Base-by-base conservation (phyloP, 2,888 invertebrate species). In the Prosapia bicincta region DNA sequence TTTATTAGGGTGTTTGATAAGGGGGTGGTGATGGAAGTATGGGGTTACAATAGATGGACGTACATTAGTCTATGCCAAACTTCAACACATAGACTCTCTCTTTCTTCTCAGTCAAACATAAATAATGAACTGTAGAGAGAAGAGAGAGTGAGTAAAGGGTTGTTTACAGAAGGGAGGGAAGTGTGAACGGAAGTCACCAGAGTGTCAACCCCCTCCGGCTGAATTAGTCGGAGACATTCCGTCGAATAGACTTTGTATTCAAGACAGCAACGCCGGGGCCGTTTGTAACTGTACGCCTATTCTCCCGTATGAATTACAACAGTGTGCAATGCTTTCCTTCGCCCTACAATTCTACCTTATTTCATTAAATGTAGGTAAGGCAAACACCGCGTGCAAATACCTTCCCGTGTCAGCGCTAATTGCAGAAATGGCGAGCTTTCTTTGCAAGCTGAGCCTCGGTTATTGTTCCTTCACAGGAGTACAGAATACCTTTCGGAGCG, bases 151-250 rank as follows among this genome's bases (percentile, higher is more conserved):
- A 54, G 54, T 20, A 20, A 54, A 54, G 54, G 54, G 54, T 54
- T 54, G 54, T 54, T 54, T 54, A 54, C 54, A n/a, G 20, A 54
- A n/a, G 54, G 54, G 38, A 20, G 54, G 54, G 54, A 54, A 20
- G 54, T 54, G 54, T 54, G 54, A 54, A 54, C 54, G 54, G 54
- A 54, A 54, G 54, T 54, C 54, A 54, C 54, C 54, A 54, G 54
- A 54, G 54, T 54, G 54, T 54, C 54, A 54, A n/a, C 54, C 54
- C 54, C 54, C 54, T 54, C 54, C 2, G 54, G 54, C 54, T 54
- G 54, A 54, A 54, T 54, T 54, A 54, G 54, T 54, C 54, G n/a
- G 54, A 54, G 54, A 54, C 20, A 20, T 54, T 54, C 20, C 54
- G 54, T 54, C 54, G 54, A 54, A 54, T 54, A 54, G 54, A 54